Conservation (phyloP, 1,140 invertebrate genomes). For the Drosophila parabipectinata region DNA sequence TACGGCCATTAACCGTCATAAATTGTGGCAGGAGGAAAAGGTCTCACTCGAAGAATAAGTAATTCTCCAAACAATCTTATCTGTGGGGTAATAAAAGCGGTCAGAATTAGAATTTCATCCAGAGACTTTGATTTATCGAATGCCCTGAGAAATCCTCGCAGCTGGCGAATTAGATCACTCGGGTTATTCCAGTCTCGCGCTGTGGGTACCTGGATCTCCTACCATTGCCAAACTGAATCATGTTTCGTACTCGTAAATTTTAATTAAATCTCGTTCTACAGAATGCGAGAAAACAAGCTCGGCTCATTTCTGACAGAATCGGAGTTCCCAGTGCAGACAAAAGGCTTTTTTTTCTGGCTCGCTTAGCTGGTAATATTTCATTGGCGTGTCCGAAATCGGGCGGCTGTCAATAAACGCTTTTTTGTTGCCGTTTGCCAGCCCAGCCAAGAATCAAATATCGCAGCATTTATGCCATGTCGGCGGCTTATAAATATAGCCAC, state of each 20-base stretch:
- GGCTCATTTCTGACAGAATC: slow-evolving; percentile 46
- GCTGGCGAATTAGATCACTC: slow-evolving; percentile 74
- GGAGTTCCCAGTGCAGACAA: slow-evolving; percentile 75
- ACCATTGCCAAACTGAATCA: slow-evolving; percentile 45
- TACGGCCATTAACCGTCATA: slow-evolving; percentile 27
- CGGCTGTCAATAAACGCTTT: slow-evolving; percentile 74
- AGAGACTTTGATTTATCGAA: slow-evolving; percentile 47
- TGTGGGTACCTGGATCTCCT: slow-evolving; percentile 59
- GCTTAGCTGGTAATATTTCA: slow-evolving; percentile 65
- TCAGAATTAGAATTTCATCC: slow-evolving; percentile 38
- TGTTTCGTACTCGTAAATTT: slow-evolving; percentile 63
- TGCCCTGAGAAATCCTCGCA: slow-evolving; percentile 51
- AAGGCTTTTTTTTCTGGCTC: slow-evolving; percentile 61
- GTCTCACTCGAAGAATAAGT: slow-evolving; percentile 16
- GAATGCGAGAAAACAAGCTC: slow-evolving; percentile 41
- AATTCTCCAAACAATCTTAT: slow-evolving; percentile 16
- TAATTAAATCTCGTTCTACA: slow-evolving; percentile 73
- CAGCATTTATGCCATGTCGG: slow-evolving; percentile 21
- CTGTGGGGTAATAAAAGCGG: slow-evolving; percentile 23
- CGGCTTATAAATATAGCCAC: slow-evolving; percentile 14
- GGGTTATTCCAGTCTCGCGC: slow-evolving; percentile 61
- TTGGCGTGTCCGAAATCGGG: slow-evolving; percentile 68
- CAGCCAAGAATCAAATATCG: slow-evolving; percentile 43
- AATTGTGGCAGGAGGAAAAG: slow-evolving; percentile 19
- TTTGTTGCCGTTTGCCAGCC: slow-evolving; percentile 16